Base-by-base conservation (phyloP, 2,113 vertebrate genomes). In the Ptilorrhoa leucosticta region DNA sequence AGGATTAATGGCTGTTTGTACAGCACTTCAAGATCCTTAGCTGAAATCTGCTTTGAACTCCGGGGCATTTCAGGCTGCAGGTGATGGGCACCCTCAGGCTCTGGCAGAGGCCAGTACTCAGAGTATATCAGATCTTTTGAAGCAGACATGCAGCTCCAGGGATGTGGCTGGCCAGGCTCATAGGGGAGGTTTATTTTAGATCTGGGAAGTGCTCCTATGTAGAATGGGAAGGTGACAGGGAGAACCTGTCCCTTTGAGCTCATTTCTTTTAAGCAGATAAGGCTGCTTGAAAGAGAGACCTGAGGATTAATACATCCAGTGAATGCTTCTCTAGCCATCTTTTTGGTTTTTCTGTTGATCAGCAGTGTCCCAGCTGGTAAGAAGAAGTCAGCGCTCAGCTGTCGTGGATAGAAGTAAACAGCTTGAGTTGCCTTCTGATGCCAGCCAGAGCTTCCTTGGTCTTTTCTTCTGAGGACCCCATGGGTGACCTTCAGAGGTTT, bases 1-100 rank as follows among this genome's bases (percentile, higher is more conserved):
- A 95, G 75, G 75, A 96, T 88, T 95, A 95, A 94, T 60, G 58
- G 71, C n/a, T 90, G 58, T 81, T 93, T 93, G 87, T 83, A 63
- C 57, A 73, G 88, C 33, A 66, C 82, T 94, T 57, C 6, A 30
- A 83, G 89, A 86, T 91, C 93, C 71, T 83, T 54, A 40, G 68
- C 42, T 90, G 76, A 88, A 92, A 69, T 27, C 63, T 56, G 50
- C 68, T 87, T 76, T 80, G 51, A 79, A 63, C 45, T 89, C 54
- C 3, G 13, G 71, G 53, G 30, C 65, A 23, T 50, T 53, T 50
- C 0, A 4, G 64, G 15, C 81, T 87, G 61, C 53, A 91, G 70
- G 66, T 83, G 42, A 35, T 65, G 66, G 82, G 78, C 30, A 44
- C 33, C n/a, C 54, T 21, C 1, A 2, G 50, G 48, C 42, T 73